Conservation (phyloP, 2,113 vertebrate species). For the Onychostoma macrolepis region DNA sequence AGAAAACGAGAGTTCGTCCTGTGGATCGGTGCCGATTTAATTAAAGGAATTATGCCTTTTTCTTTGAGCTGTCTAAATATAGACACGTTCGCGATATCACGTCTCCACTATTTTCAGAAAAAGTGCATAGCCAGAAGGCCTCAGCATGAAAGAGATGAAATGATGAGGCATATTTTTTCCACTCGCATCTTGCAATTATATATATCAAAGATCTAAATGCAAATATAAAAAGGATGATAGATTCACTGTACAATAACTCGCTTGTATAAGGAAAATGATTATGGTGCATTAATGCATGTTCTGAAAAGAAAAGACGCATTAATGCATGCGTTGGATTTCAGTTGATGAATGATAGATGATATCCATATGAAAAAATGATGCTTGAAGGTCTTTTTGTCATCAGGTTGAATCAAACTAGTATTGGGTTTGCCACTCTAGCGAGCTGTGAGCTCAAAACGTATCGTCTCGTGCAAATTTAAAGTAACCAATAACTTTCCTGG, state of each 20-base stretch:
- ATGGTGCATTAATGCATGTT: slow-evolving; percentile 15
- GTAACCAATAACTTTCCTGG: slow-evolving; percentile 49
- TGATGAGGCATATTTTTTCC: slow-evolving; percentile 46
- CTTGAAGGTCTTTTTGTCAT: slow-evolving; percentile 54
- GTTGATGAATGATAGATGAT: slow-evolving; percentile 66
- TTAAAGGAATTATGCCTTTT: slow-evolving; percentile 70
- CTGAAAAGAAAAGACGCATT: slow-evolving; percentile 41
- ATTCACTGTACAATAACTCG: not conserved
- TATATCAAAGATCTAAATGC: slow-evolving; percentile 48
- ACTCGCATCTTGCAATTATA: slow-evolving; percentile 45
- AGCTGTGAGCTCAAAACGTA: slow-evolving; percentile 33
- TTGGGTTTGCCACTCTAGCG: slow-evolving; percentile 32
- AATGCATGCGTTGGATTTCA: slow-evolving; percentile 32
- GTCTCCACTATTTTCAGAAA: slow-evolving; percentile 36
- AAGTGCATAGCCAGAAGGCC: slow-evolving; percentile 60
- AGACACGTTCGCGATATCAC: slow-evolving; percentile 61
- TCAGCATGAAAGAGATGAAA: slow-evolving; percentile 61
- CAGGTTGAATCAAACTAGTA: slow-evolving; percentile 54
- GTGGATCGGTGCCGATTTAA: slow-evolving; percentile 63
- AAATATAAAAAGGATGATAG: slow-evolving; percentile 18
- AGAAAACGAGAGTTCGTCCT: slow-evolving; percentile 32
- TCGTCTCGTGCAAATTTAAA: slow-evolving; percentile 55
- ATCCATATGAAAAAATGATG: slow-evolving; percentile 55
- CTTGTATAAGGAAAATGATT: slow-evolving; percentile 4
- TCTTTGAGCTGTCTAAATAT: slow-evolving; percentile 69